Percentiles rank a stretch among this genome's conserved stretches.
phyloP scores from a whole-genome alignment of 2,797 vertebrate species.

The Brachyrhaphis roseni region DNA sequence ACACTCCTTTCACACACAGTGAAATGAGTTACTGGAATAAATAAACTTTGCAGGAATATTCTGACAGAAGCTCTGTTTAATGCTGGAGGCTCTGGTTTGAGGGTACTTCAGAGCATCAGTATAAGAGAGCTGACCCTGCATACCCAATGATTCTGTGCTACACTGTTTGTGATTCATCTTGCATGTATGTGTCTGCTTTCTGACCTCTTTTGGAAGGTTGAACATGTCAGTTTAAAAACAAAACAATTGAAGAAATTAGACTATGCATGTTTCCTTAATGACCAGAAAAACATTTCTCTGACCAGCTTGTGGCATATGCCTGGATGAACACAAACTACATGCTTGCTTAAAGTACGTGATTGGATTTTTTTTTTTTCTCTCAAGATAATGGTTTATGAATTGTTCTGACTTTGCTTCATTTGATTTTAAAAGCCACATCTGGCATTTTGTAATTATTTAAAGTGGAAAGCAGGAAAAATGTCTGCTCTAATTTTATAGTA shows the following conservation, averaged over 20 bases:
- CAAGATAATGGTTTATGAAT: conserved; percentile 26
- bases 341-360: conserved; percentile 45
- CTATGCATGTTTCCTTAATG: conserved; percentile 52
- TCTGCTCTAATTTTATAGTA: conserved; percentile 23
- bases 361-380: conserved; percentile 21
- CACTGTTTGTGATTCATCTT: conserved; percentile 35
- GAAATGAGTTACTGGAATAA: not conserved
- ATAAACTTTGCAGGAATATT: not conserved
- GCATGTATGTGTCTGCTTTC: conserved; percentile 55
- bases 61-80: conserved; percentile 17
- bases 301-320: conserved; percentile 25
- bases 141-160: conserved; percentile 46
- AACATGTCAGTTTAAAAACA: conserved; percentile 64
- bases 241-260: conserved; percentile 39
- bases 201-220: conserved; percentile 74
- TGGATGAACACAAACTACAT: conserved; percentile 40
- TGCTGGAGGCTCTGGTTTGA: conserved; percentile 30
- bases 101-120: conserved; percentile 9
- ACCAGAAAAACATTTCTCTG: conserved; percentile 14
- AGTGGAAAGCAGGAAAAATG: conserved; percentile 37
- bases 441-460: conserved; percentile 43
- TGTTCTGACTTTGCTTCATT: conserved; percentile 36
- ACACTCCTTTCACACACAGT: not conserved
- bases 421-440: conserved; percentile 36
- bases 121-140: conserved; percentile 46